phyloP scores from a whole-genome alignment of 2,888 invertebrate genomes.

The Xanthorhoe spadicearia region DNA sequence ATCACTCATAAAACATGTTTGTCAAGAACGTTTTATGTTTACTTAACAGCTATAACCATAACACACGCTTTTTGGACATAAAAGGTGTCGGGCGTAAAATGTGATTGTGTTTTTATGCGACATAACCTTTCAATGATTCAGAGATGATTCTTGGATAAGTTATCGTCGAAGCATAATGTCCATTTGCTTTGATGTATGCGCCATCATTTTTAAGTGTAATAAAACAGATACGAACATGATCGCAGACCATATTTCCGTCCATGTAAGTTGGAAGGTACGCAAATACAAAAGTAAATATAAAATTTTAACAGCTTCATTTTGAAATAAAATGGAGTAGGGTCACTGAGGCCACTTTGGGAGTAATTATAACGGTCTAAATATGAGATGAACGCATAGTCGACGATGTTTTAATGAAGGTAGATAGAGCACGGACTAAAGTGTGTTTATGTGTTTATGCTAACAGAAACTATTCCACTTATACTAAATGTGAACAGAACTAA shows the following conservation, averaged over 20 bases:
- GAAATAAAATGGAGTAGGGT: conserved; percentile 11
- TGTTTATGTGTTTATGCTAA: neutral
- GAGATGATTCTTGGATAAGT: conserved; percentile 46
- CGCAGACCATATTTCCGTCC: neutral
- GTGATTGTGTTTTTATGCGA: conserved; percentile 50
- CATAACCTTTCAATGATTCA: conserved; percentile 45
- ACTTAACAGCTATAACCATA: conserved; percentile 31
- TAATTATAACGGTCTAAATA: conserved; percentile 8
- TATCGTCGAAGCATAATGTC: conserved; percentile 46
- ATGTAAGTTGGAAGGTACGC: neutral
- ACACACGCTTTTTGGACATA: conserved; percentile 39
- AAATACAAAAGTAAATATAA: neutral
- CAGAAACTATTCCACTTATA: neutral
- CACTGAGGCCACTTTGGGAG: conserved; percentile 5
- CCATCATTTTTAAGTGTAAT: neutral
- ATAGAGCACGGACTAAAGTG: neutral
- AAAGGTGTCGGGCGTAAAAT: conserved; percentile 40
- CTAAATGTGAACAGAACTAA: neutral
- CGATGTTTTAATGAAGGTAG: conserved; percentile 3
- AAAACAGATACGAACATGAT: neutral
- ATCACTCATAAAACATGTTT: conserved; percentile 27
- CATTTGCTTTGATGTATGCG: conserved; percentile 15
- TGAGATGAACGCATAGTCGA: neutral
- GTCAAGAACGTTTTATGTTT: conserved; percentile 33
- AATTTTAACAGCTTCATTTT: neutral